phyloP scores from a whole-genome alignment of 2,113 vertebrate genomes.

The Ceyx margarethae region DNA sequence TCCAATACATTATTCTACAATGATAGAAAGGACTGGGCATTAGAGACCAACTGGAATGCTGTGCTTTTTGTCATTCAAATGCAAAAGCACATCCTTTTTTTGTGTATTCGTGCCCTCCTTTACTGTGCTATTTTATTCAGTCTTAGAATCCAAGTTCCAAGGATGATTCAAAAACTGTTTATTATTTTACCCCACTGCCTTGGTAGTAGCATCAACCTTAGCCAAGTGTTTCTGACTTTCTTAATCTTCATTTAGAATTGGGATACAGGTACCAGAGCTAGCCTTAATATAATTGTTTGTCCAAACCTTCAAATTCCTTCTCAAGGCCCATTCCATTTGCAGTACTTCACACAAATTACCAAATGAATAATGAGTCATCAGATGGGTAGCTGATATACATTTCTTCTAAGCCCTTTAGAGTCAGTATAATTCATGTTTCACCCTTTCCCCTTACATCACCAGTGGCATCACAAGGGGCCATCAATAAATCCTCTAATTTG shows the following conservation, averaged over 20 bases:
- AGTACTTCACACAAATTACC: neutral
- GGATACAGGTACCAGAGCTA: neutral
- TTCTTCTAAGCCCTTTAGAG: neutral
- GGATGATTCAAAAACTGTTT: neutral
- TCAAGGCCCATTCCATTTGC: neutral
- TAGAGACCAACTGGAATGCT: neutral
- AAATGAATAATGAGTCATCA: neutral
- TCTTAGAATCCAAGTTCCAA: neutral
- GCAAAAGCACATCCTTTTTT: neutral
- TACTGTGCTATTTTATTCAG: neutral
- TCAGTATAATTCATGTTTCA: neutral
- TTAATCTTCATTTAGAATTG: neutral
- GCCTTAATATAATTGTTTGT: neutral
- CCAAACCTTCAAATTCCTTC: neutral
- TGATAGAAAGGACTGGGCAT: neutral
- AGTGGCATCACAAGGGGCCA: neutral
- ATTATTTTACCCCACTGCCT: neutral
- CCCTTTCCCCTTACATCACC: neutral
- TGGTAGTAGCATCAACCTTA: neutral
- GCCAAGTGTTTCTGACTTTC: neutral
- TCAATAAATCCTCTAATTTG: neutral
- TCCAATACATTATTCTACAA: neutral
- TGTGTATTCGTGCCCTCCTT: neutral
- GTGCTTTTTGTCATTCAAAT: constrained; percentile 23
- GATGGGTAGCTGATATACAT: neutral